A percentile compares a stretch with the other conserved stretches of the same genome.
phyloP scores from a whole-genome alignment of 2,888 invertebrate genomes.

The Corythucha ciliata region DNA sequence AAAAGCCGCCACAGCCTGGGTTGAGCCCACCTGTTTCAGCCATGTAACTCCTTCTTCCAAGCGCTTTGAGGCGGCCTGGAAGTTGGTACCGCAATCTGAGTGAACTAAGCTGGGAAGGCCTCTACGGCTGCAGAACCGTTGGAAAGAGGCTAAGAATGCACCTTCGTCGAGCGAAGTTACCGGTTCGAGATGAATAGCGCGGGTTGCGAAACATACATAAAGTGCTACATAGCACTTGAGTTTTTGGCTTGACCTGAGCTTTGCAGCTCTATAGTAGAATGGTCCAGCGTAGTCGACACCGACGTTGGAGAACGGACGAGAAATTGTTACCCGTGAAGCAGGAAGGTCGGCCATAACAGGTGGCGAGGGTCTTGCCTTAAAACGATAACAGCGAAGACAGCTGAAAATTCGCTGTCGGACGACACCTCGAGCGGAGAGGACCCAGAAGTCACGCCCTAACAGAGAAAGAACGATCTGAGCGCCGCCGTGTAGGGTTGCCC shows the following conservation, averaged over 20 bases:
- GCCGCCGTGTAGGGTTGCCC: constrained; percentile 7
- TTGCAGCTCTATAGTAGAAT: constrained; percentile 28
- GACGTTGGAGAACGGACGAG: constrained; percentile 34
- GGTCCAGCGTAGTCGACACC: constrained; percentile 37
- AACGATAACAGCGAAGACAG: constrained; percentile 22
- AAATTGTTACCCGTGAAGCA: constrained; percentile 10
- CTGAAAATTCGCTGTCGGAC: constrained; percentile 5
- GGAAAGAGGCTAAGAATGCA: constrained; percentile 37
- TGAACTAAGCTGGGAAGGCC: constrained; percentile 36
- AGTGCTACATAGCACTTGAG: constrained; percentile 35
- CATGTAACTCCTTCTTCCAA: constrained; percentile 11
- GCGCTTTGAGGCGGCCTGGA: constrained; percentile 36
- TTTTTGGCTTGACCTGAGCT: constrained; percentile 24
- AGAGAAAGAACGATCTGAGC: no score
- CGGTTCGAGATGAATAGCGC: constrained; percentile 39
- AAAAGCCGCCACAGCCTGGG: constrained; percentile 32
- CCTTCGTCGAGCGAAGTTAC: constrained; percentile 36
- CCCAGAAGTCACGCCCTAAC: constrained; percentile 15
- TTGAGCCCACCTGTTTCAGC: constrained; percentile 8
- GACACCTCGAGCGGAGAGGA: constrained; percentile 9
- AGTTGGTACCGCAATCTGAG: constrained; percentile 40
- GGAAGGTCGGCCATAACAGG: constrained; percentile 27
- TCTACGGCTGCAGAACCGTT: constrained; percentile 37
- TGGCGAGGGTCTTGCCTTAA: constrained; percentile 11
- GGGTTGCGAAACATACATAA: constrained; percentile 36